Conservation (phyloP, 2,888 invertebrate genomes). For the Anagyrus pseudococci region DNA sequence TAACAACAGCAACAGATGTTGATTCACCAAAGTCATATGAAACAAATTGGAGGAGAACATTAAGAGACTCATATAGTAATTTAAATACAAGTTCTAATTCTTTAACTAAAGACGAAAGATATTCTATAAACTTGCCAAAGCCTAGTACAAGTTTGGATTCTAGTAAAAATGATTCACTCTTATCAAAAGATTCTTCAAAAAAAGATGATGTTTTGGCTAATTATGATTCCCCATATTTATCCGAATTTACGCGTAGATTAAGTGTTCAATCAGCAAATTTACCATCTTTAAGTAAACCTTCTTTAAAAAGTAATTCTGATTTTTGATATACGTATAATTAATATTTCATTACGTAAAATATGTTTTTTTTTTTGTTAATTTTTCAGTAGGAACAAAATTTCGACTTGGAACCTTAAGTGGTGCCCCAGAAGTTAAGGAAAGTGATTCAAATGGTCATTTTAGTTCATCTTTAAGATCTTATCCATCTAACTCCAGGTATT, state of each 20-base stretch:
- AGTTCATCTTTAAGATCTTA: constrained; percentile 50
- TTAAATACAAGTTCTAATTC: constrained; percentile 10
- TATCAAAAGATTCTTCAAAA: constrained; percentile 42
- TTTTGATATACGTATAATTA: constrained; percentile 2
- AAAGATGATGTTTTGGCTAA: constrained; percentile 55
- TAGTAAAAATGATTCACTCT: constrained; percentile 43
- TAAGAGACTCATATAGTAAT: constrained; percentile 16
- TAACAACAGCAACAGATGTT: constrained; percentile 41
- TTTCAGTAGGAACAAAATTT: constrained; percentile 44
- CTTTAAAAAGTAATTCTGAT: constrained; percentile 48
- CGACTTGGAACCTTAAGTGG: constrained; percentile 41
- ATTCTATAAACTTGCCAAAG: constrained; percentile 48
- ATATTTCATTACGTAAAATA: constrained; percentile 7
- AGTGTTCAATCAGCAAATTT: constrained; percentile 49
- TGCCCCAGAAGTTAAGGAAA: constrained; percentile 53
- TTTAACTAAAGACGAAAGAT: constrained; percentile 46
- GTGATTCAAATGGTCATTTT: constrained; percentile 58
- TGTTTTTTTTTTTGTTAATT: background rate
- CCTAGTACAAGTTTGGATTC: constrained; percentile 49
- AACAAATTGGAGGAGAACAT: constrained; percentile 41
- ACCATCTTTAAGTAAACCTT: constrained; percentile 46
- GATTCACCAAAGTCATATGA: constrained; percentile 43
- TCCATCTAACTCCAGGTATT: constrained; percentile 51
- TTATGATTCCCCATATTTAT: constrained; percentile 74
- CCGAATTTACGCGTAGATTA: constrained; percentile 73